phyloP scores from a whole-genome alignment of 2,797 vertebrate species.

The Peromyscus eremicus region DNA sequence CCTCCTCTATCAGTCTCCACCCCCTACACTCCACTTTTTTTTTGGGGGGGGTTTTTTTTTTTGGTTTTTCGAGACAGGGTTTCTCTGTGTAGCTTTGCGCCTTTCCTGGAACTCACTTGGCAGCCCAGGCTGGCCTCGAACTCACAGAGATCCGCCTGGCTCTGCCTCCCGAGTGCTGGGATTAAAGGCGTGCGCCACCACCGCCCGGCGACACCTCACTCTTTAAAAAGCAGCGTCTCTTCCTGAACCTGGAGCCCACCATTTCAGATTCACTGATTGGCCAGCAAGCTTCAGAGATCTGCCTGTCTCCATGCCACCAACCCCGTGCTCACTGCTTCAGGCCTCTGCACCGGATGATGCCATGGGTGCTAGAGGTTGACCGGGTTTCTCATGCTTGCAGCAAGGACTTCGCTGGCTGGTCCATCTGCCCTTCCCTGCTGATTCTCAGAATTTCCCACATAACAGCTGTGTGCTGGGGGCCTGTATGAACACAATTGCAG shows the following conservation, averaged over 20 bases:
- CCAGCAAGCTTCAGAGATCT: neutral
- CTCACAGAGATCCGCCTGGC: no score
- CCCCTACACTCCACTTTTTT: neutral
- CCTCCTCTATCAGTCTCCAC: neutral
- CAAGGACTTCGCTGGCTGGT: neutral
- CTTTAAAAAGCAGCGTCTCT: neutral
- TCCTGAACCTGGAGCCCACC: neutral
- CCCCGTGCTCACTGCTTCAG: no score
- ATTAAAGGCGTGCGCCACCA: no score
- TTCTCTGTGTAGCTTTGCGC: no score
- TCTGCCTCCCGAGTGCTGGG: no score
- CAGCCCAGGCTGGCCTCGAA: no score
- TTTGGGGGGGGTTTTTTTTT: no score
- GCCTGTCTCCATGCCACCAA: neutral
- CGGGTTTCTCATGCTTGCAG: neutral
- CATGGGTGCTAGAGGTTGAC: no score
- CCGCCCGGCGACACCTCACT: no score
- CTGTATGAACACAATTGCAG: neutral
- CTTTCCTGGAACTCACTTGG: no score
- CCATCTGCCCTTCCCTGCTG: neutral
- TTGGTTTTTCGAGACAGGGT: no score
- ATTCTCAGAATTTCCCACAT: neutral
- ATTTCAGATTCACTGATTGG: neutral
- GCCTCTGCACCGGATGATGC: neutral
- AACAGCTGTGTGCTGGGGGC: no score